A percentile compares a stretch with the other conserved stretches of the same genome.
phyloP scores from a whole-genome alignment of 92 coral and sea anemone species.

The Phenganax subtilis region DNA sequence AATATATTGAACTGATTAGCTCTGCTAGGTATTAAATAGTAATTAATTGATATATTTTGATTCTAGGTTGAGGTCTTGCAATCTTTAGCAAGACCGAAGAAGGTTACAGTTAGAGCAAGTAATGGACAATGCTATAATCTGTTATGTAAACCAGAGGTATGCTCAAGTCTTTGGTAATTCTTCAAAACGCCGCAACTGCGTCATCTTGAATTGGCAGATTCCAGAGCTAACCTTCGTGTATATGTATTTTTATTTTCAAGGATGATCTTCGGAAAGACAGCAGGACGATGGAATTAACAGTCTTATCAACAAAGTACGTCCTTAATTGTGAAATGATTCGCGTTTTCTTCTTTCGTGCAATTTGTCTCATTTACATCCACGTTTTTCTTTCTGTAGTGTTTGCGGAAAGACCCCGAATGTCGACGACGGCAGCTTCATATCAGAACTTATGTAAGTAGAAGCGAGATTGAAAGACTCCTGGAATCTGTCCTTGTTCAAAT shows the following conservation, averaged over 20 bases:
- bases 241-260: conserved; percentile 40
- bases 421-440: conserved; percentile 81
- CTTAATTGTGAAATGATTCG: neutral
- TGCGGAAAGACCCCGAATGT: conserved; percentile 88
- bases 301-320: conserved; percentile 79
- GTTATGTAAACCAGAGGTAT: conserved; percentile 94
- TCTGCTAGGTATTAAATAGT: neutral
- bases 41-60: neutral
- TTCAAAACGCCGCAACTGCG: neutral
- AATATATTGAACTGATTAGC: no score
- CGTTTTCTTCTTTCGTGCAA: neutral
- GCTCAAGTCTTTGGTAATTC: neutral
- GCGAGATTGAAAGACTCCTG: no score
- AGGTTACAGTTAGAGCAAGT: conserved; percentile 80
- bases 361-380: no score
- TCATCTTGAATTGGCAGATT: neutral
- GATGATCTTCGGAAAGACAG: conserved; percentile 94
- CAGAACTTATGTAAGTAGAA: conserved; percentile 73
- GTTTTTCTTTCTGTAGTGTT: conserved; percentile 51
- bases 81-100: conserved; percentile 88
- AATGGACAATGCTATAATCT: conserved; percentile 78
- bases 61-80: conserved; percentile 79
- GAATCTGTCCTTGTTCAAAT: no score
- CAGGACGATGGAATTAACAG: conserved; percentile 94
- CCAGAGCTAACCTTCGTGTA: no score